Percentiles rank a stretch among this genome's conserved stretches.
Conservation (phyloP, 2,113 vertebrate genomes). For the Notarius lentiginosus region DNA sequence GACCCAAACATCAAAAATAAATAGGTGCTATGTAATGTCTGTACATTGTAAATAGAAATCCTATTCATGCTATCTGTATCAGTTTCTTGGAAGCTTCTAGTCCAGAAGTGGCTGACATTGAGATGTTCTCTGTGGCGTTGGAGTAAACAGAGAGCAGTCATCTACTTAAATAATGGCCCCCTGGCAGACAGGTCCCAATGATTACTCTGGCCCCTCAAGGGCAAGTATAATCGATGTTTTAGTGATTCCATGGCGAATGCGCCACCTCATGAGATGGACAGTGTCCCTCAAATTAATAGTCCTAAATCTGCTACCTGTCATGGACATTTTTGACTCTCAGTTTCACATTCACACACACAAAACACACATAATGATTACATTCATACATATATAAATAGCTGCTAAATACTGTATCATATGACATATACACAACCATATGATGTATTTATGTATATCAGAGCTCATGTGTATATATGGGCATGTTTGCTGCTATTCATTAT, state of each 20-base stretch:
- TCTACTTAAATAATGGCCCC: constrained; percentile 53
- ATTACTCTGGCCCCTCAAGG: constrained; percentile 56
- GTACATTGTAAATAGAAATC: not conserved
- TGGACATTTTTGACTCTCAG: not conserved
- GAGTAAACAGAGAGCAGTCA: constrained; percentile 31
- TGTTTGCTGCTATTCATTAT: not conserved
- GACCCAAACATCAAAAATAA: not conserved
- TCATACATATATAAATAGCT: not conserved
- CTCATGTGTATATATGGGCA: not conserved
- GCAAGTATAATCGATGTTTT: constrained; percentile 61
- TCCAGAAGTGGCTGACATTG: constrained; percentile 51
- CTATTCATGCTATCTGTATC: not conserved
- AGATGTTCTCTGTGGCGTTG: constrained; percentile 33
- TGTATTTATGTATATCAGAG: not conserved
- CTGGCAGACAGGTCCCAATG: constrained; percentile 58
- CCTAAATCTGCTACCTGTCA: constrained; percentile 37
- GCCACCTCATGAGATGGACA: not conserved
- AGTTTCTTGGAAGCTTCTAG: constrained; percentile 51
- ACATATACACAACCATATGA: not conserved
- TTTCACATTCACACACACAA: not conserved
- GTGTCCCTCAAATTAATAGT: constrained; percentile 25
- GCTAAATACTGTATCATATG: not conserved
- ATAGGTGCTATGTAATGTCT: not conserved
- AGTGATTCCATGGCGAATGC: constrained; percentile 32
- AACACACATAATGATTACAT: not conserved